Evolutionary conservation across 2,113 vertebrate species (phyloP).

Genomic region (Tauraco erythrolophus): DNA sequence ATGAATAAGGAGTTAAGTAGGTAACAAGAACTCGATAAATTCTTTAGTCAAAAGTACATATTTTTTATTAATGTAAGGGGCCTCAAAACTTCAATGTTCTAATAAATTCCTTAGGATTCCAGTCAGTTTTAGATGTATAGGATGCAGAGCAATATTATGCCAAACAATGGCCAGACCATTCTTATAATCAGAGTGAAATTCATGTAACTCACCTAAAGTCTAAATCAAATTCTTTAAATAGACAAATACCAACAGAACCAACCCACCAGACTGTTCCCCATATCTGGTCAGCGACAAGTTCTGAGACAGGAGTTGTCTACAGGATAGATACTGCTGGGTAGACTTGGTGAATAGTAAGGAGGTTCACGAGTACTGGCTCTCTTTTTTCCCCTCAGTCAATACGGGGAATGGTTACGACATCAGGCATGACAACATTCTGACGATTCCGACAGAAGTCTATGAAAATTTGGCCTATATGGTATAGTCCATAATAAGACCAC

Average conservation of each 20-base stretch:
- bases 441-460: not conserved
- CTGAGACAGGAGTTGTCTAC: no score
- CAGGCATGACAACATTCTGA: accelerated
- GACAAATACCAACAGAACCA: not conserved
- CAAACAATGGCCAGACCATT: not conserved
- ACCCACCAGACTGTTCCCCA: not conserved
- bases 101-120: not conserved
- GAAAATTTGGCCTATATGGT: not conserved
- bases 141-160: not conserved
- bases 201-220: accelerated
- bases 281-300: not conserved
- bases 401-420: not conserved
- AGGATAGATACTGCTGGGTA: not conserved
- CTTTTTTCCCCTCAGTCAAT: not conserved
- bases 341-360: not conserved
- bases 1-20: not conserved
- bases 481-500: not conserved
- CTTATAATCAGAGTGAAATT: not conserved
- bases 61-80: not conserved
- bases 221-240: not conserved
- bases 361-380: not conserved
- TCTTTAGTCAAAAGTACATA: not conserved
- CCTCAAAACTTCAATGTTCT: not conserved
- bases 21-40: not conserved
- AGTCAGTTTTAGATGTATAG: not conserved